Conservation (phyloP, 2,113 vertebrate species). For the Cheirogaleus medius region DNA sequence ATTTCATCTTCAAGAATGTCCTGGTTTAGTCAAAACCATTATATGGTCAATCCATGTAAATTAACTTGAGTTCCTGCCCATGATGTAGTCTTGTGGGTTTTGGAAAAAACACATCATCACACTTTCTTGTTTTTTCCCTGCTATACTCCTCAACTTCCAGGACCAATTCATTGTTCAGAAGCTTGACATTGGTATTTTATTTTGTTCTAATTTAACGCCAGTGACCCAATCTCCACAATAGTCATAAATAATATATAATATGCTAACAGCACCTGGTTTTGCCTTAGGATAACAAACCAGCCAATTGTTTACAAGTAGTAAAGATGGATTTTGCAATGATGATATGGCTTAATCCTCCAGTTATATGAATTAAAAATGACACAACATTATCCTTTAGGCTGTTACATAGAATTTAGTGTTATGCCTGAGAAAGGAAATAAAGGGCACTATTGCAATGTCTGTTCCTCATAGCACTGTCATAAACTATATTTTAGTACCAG, state of each 20-base stretch:
- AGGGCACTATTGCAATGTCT: slow-evolving; percentile 40
- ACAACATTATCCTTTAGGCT: slow-evolving; percentile 71
- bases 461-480: slow-evolving; percentile 36
- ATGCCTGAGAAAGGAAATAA: slow-evolving; percentile 64
- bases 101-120: neutral
- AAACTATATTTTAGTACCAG: slow-evolving; percentile 62
- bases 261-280: slow-evolving; percentile 33
- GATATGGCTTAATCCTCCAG: slow-evolving; percentile 67
- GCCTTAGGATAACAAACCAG: slow-evolving; percentile 60
- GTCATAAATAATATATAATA: slow-evolving; percentile 36
- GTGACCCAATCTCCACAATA: neutral
- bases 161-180: neutral
- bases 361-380: slow-evolving; percentile 78
- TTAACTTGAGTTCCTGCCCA: neutral
- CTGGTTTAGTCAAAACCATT: neutral
- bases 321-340: slow-evolving; percentile 78
- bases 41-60: neutral
- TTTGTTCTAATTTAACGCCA: slow-evolving; percentile 17
- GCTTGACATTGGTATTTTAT: neutral
- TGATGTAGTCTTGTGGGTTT: neutral
- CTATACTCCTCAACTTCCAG: neutral
- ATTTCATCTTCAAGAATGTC: neutral
- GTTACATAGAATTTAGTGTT: slow-evolving; percentile 69
- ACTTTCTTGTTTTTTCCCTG: neutral
- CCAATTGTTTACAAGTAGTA: slow-evolving; percentile 69